Percentiles rank a stretch among this genome's conserved stretches.
Evolutionary conservation across 2,888 invertebrate genomes (phyloP).

Genomic region (Microplitis manilae): DNA sequence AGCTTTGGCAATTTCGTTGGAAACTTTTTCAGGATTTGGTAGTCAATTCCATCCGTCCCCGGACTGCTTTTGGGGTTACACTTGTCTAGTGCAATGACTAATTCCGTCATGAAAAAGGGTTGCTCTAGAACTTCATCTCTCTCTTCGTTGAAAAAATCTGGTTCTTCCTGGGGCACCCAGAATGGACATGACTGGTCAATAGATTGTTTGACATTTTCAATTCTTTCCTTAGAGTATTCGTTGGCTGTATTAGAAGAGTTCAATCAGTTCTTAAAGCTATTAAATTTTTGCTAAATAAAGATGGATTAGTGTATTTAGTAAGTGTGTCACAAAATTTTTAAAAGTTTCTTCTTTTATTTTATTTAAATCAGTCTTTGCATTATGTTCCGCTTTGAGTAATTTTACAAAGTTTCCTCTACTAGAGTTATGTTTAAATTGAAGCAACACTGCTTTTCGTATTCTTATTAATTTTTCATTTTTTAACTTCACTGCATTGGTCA

Average conservation of each 20-base stretch:
- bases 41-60: slow-evolving; percentile 26
- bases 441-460: slow-evolving; percentile 20
- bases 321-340: slow-evolving; percentile 29
- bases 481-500: background rate
- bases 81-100: slow-evolving; percentile 13
- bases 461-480: slow-evolving; percentile 30
- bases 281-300: slow-evolving; percentile 33
- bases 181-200: slow-evolving; percentile 23
- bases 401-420: background rate
- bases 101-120: slow-evolving; percentile 10
- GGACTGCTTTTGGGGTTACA: background rate
- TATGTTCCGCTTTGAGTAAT: background rate
- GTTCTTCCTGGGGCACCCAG: slow-evolving; percentile 4
- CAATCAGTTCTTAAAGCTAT: slow-evolving; percentile 36
- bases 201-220: background rate
- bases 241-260: background rate
- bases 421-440: slow-evolving; percentile 25
- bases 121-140: slow-evolving; percentile 9
- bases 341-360: slow-evolving; percentile 31
- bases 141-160: background rate
- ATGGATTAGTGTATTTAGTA: slow-evolving; percentile 21
- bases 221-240: background rate
- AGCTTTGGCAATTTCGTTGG: background rate
- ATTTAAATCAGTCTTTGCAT: background rate
- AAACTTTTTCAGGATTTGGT: slow-evolving; percentile 25